phyloP scores from a whole-genome alignment of 2,113 vertebrate genomes.

The Cnemophilus loriae region DNA sequence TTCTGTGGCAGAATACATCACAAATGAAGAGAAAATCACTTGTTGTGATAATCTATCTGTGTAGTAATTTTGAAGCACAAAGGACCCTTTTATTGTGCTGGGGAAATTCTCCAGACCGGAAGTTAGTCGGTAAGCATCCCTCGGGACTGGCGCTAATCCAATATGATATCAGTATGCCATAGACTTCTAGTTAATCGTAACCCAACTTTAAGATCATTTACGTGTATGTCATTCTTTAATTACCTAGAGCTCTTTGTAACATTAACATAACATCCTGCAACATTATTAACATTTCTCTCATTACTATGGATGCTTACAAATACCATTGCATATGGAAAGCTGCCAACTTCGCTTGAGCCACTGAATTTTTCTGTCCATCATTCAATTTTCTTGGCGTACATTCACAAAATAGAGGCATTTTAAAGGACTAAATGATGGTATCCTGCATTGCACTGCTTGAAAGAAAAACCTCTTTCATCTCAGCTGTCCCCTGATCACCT shows the following conservation, averaged over 20 bases:
- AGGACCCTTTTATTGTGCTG: neutral
- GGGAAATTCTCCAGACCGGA: neutral
- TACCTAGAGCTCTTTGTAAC: neutral
- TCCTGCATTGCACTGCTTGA: neutral
- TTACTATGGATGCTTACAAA: neutral
- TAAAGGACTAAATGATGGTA: neutral
- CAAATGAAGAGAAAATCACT: neutral
- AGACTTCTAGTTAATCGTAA: neutral
- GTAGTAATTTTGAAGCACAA: neutral
- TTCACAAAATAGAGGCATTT: neutral
- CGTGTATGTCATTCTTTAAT: constrained; percentile 16
- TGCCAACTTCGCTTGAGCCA: neutral
- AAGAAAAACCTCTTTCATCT: neutral
- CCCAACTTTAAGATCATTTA: constrained; percentile 17
- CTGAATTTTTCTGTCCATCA: neutral
- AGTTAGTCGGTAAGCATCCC: neutral
- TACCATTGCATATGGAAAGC: neutral
- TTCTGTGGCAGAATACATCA: neutral
- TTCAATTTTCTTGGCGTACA: neutral
- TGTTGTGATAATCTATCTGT: neutral
- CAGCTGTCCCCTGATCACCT: neutral
- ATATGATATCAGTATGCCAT: neutral
- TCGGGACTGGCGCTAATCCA: neutral
- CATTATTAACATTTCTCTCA: neutral
- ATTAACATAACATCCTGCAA: neutral